Evolutionary conservation across 2,888 invertebrate genomes (phyloP).

Genomic region (Lepidocyrtoides sp.): DNA sequence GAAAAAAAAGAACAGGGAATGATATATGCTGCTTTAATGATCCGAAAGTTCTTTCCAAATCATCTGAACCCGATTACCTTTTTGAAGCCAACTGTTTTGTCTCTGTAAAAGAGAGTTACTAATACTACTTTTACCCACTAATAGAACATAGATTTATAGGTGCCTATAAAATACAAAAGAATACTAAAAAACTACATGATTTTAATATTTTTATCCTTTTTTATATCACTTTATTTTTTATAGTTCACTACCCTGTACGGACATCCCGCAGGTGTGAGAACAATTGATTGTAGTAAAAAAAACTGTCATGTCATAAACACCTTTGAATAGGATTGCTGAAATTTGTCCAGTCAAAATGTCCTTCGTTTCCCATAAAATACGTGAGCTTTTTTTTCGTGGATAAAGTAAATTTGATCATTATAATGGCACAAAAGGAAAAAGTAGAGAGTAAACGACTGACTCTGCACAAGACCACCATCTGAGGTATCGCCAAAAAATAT

Average conservation of each 20-base stretch:
- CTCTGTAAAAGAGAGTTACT: not conserved
- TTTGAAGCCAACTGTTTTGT: not conserved
- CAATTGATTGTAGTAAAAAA: too few relatives aligned
- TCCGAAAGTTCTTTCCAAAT: not conserved
- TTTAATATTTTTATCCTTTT: too few relatives aligned
- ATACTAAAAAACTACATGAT: too few relatives aligned
- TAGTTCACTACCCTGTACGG: too few relatives aligned
- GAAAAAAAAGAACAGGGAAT: not conserved
- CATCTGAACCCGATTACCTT: not conserved
- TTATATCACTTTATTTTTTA: too few relatives aligned
- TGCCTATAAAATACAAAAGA: too few relatives aligned
- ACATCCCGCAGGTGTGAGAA: too few relatives aligned
- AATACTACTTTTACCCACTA: too few relatives aligned
- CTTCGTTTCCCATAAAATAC: not conserved
- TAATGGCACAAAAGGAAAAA: too few relatives aligned
- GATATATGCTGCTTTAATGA: constrained; percentile 12
- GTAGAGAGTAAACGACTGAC: not conserved
- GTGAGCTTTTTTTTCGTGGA: not conserved
- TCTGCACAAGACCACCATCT: not conserved
- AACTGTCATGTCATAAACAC: too few relatives aligned
- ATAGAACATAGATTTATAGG: too few relatives aligned
- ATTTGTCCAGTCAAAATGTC: not conserved
- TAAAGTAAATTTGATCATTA: not conserved
- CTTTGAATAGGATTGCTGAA: not conserved
- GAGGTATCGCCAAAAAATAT: not conserved